phyloP scores from a whole-genome alignment of 2,797 vertebrate species.

The Prionace glauca region DNA sequence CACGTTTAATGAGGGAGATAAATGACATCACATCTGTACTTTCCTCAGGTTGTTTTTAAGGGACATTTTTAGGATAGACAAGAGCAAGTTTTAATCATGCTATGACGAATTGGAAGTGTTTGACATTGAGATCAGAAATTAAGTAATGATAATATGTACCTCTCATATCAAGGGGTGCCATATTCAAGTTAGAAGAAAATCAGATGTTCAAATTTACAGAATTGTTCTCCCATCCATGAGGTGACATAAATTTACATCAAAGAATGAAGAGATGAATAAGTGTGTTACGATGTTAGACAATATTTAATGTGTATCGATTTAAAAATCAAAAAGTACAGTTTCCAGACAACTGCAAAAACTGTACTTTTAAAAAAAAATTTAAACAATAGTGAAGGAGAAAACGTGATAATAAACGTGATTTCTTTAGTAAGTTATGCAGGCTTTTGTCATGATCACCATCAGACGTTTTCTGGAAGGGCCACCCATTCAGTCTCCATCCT shows the following conservation, averaged over 20 bases:
- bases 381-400: not conserved
- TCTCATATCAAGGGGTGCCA: not conserved
- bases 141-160: not conserved
- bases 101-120: not conserved
- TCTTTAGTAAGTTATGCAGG: not conserved
- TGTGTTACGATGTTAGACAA: not conserved
- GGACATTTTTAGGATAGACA: not conserved
- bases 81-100: not conserved
- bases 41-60: not conserved
- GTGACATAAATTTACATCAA: not conserved
- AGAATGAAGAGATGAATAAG: not conserved
- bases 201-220: not conserved
- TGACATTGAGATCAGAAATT: not conserved
- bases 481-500: not conserved
- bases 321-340: not conserved
- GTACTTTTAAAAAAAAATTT: not conserved
- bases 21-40: not conserved
- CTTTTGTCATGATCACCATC: slow-evolving; percentile 1
- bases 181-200: not conserved
- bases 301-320: not conserved
- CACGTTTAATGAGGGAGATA: not conserved
- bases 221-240: not conserved
- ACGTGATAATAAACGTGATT: not conserved
- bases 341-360: not conserved
- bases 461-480: not conserved